Evolutionary conservation across 2,113 vertebrate genomes (phyloP), one percentile per base, ranked within the genome.

Genomic region (Sander vitreus): DNA sequence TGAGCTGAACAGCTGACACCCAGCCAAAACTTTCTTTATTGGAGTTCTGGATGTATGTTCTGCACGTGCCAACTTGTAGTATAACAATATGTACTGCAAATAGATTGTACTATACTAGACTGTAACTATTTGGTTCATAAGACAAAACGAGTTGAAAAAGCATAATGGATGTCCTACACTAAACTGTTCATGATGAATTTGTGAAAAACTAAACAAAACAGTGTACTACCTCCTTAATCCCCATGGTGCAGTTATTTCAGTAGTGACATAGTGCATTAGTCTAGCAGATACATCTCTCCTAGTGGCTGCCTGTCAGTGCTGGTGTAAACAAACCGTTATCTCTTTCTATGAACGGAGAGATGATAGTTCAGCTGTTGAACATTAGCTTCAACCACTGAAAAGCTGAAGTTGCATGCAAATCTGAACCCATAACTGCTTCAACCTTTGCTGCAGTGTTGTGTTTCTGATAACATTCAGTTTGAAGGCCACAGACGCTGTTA

Each of bases 391-490:
- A 18, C 64, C 67, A 39, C 50, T 62, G 54, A 63, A 82, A 80
- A 76, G 6, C 60, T 50, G 25, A 11, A 51, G 43, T 30, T 0
- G 1, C 45, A 68, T 23, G 73, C 10, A 27, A 5, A 69, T 53
- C 21, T 2, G 1, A 62, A 54, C 19, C 59, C 27, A 23, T 51
- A 60, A 81, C 54, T 76, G 11, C 66, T 51, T 68, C 14, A 67
- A 30, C 80, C 58, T 83, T 81, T 66, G 68, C 47, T 70, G 65
- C 55, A 16, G 33, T 27, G 62, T 58, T 70, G 14, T 21, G 30
- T 64, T 70, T 84, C 67, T 69, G 76, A 88, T 81, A 78, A 80
- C 66, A 60, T 76, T 76, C 43, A 62, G 48, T 51, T 23, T 50
- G 43, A 87, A 88, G 67, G 69, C 75, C 64, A 76, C 72, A 9